A percentile compares a stretch with the other conserved stretches of the same genome.
Evolutionary conservation across 2,888 invertebrate species (phyloP).

Genomic region (Rhamphomyia laevipes): DNA sequence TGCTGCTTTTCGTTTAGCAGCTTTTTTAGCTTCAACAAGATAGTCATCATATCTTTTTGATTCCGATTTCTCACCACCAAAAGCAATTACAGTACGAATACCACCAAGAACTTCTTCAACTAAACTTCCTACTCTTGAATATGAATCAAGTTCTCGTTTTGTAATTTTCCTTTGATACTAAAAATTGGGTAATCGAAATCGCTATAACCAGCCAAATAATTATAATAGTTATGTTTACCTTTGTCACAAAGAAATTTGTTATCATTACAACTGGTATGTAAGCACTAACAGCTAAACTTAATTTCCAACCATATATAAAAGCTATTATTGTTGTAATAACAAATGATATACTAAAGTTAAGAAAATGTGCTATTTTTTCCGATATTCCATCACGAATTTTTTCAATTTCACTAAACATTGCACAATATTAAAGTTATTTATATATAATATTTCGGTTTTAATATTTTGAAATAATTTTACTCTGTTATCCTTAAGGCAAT

Average conservation of each 20-base stretch:
- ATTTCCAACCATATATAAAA: slow-evolving; percentile 69
- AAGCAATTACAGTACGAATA: slow-evolving; percentile 63
- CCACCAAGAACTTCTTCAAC: slow-evolving; percentile 65
- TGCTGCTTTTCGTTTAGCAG: slow-evolving; percentile 49
- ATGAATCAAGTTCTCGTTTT: slow-evolving; percentile 51
- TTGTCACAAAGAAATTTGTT: slow-evolving; percentile 59
- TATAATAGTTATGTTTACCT: slow-evolving; percentile 37
- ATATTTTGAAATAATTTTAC: slow-evolving; percentile 39
- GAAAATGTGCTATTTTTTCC: slow-evolving; percentile 64
- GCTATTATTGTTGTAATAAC: slow-evolving; percentile 41
- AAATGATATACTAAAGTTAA: slow-evolving; percentile 45
- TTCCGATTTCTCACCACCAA: slow-evolving; percentile 63
- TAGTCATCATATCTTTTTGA: slow-evolving; percentile 43
- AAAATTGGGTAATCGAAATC: slow-evolving; percentile 14
- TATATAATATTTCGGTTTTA: too few species aligned
- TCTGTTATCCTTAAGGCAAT: slow-evolving; percentile 62
- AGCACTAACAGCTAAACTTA: slow-evolving; percentile 64
- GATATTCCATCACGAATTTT: slow-evolving; percentile 72
- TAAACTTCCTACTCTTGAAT: slow-evolving; percentile 61
- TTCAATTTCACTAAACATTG: slow-evolving; percentile 50
- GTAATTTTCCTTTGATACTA: slow-evolving; percentile 53
- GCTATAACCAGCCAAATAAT: not conserved
- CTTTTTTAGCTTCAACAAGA: slow-evolving; percentile 44
- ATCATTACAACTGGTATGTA: slow-evolving; percentile 63
- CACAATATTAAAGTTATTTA: not conserved